Base-by-base conservation (phyloP, 2,888 invertebrate species). In the Synergus itoensis region DNA sequence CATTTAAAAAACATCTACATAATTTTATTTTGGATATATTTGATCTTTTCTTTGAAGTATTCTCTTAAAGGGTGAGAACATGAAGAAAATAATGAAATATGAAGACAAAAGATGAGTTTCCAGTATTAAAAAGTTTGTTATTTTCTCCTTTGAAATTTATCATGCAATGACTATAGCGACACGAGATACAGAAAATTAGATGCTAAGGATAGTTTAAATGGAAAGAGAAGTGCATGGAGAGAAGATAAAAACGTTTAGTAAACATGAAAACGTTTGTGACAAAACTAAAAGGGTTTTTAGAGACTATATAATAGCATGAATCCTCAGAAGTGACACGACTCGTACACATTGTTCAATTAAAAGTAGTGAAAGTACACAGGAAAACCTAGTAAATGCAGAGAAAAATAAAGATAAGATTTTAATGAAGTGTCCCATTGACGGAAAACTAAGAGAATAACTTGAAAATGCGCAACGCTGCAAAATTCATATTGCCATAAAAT, bases 141-240 rank as follows among this genome's bases (percentile, higher is more conserved):
- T 48, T 45, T 73, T 45, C 28, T 45, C 45, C 14, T 67, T 67
- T 43, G 45, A 43, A 16, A 65, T 16, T 65, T 43, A 43, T 21
- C n/a, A 1, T 40, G 3, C 12, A 36, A 36, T 36, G 36, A 36
- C 1, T n/a, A 36, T n/a, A 43, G 40, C 8, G 43, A 21, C 18
- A 45, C 11, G 18, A 18, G n/a, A 18, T 14, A 41, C 41, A 21
- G 67, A 67, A 73, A 53, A 73, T 16, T 73, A 53, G 28, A 62
- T 28, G 18, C 21, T 0, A 5, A 62, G 28, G 62, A 14, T 28
- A 28, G 7, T 28, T 28, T 62, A 62, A 28, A 62, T 62, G 21
- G 4, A 62, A 62, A 62, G 21, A 28, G 60, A 62, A 21, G 60
- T 60, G 28, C 28, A 28, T 28, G n/a, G 3, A 60, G 28, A 62